Base-by-base conservation (phyloP, 2,797 vertebrate species). In the Acanthornis magna region DNA sequence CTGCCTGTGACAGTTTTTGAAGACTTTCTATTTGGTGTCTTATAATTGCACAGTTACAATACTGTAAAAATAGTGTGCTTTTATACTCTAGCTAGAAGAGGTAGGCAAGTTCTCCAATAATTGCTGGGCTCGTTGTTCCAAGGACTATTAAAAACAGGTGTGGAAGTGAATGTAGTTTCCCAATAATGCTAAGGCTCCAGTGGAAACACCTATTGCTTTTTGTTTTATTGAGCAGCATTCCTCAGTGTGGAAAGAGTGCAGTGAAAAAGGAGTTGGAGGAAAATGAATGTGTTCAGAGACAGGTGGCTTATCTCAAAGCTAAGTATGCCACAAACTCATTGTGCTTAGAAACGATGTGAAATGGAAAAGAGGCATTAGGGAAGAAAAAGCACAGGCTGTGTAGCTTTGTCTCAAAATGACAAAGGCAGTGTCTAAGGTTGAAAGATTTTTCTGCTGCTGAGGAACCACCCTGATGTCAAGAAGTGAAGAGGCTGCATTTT, bases 131-230 rank as follows among this genome's bases (percentile, higher is more conserved):
- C 13, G 40, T 82, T 84, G n/a, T 85, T 95, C 79, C 74, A 94
- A 57, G 38, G 7, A 29, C 89, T 90, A 82, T 93, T 93, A 82
- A 91, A 94, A 96, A 55, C 89, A 79, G 88, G 87, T 93, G 87
- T 87, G 77, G 74, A 92, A 81, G 38, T n/a, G 20, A 75, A 88
- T 91, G 75, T 62, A 82, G 26, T 79, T 96, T 85, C 50, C 74
- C 74, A 65, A 6, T 73, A 94, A 76, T 79, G 26, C 76, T 85
- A 76, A 89, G 50, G 53, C 67, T 95, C 20, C 25, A 65, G 27
- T 88, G 73, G 85, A 95, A 96, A 82, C 55, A 85, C 32, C 62
- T 86, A 70, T 68, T 70, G 58, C 73, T 74, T 89, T 78, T 81
- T 25, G 14, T 79, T 90, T 88, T 77, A 55, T 85, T 92, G 82